phyloP scores from a whole-genome alignment of 2,797 vertebrate genomes.

The Sebastes trivittatus region DNA sequence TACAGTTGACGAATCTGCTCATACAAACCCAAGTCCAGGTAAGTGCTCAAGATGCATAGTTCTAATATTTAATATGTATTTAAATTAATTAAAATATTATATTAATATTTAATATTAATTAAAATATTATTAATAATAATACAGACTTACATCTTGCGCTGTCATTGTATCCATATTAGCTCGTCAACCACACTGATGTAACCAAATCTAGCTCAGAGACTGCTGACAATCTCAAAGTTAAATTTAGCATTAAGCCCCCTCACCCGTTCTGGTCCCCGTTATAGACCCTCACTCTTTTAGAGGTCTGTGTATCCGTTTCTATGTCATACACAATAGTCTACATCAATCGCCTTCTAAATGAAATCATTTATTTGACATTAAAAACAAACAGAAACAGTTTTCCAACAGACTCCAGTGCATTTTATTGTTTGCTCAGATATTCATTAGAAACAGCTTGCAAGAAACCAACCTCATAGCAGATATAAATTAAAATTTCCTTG shows the following conservation, averaged over 20 bases:
- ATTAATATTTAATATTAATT: too few relatives aligned
- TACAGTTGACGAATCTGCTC: constrained; percentile 60
- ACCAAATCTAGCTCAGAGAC: constrained; percentile 45
- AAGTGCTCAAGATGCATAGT: not conserved
- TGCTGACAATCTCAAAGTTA: constrained; percentile 60
- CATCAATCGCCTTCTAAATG: not conserved
- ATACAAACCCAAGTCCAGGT: not conserved
- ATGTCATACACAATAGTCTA: not conserved
- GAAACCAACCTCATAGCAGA: constrained; percentile 52
- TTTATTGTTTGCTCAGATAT: constrained; percentile 78
- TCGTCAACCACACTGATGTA: constrained; percentile 15
- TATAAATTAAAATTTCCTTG: constrained; percentile 71
- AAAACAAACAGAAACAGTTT: constrained; percentile 5
- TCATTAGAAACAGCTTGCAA: constrained; percentile 69
- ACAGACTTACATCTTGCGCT: not conserved
- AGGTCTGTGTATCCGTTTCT: not conserved
- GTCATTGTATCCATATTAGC: constrained; percentile 19
- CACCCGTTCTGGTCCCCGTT: constrained; percentile 22
- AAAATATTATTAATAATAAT: too few relatives aligned
- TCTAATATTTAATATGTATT: too few relatives aligned
- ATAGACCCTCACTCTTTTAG: constrained; percentile 16
- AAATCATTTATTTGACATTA: not conserved
- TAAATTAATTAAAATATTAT: too few relatives aligned
- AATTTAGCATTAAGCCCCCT: constrained; percentile 52
- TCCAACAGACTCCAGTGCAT: constrained; percentile 73